Evolutionary conservation across 2,113 vertebrate genomes (phyloP), one percentile per base, ranked within the genome.

Genomic region (Cervus canadensis): DNA sequence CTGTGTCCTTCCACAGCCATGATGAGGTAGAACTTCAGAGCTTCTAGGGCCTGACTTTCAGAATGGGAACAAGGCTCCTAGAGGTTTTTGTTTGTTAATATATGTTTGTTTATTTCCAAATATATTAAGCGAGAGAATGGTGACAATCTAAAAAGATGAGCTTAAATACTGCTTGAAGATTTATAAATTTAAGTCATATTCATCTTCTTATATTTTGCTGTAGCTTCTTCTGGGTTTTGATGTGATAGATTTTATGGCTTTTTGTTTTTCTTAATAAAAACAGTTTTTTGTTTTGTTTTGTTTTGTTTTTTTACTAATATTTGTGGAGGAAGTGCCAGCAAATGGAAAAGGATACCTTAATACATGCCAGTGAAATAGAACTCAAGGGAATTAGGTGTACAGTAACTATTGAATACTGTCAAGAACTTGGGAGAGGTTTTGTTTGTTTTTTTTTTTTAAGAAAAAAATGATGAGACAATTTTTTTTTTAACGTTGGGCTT

Each of bases 151-250:
- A 64, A 81, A 43, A 64, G 6, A 56, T 16, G 94, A 90, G 52
- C 52, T 94, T 84, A 85, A 95, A 93, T 89, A 33, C 1, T 78
- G 4, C 54, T 74, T 23, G 40, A 48, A 76, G 48, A n/a, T 78
- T 97, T 86, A 54, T 45, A 71, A 89, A 86, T 96, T 93, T 60
- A 94, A 56, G 76, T 83, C 52, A n/a, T 28, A 7, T 36, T 59
- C 45, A 48, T 43, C 15, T n/a, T 85, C 56, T 84, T 6, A 9
- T 33, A n/a, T 76, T 74, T 84, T 82, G 1, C 54, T 92, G 1
- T 50, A 52, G 6, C 64, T 89, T 43, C 76, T 36, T 87, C 21
- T 81, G 40, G 67, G 82, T 71, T 59, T 64, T 87, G 62, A 79
- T 30, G 11, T 21, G 8, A 56, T 11, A 19, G 17, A 50, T 84